Evolutionary conservation across 2,888 invertebrate genomes (phyloP), one percentile per base, ranked within the genome.

Genomic region (Acrocera orbiculus): DNA sequence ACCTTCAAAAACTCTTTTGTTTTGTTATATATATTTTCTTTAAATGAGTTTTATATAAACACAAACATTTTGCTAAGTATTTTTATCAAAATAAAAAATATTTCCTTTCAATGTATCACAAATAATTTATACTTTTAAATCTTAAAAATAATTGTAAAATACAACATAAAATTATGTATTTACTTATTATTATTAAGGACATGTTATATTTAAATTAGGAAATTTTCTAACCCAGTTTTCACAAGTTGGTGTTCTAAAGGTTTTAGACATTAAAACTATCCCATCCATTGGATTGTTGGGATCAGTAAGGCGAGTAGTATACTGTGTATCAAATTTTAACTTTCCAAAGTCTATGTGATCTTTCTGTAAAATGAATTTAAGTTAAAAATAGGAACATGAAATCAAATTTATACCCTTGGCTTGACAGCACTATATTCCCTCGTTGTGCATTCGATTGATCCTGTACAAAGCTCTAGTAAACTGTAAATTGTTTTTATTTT

Each of bases 381-480:
- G 25, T 7, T 16, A 13, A 7, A 6, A 13, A 32, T 17, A 26
- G 14, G 13, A 16, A 19, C 17, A 14, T 32, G 10, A 29, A 29
- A 19, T 22, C n/a, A 19, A 6, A 6, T 24, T 19, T 22, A 5
- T 26, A 57, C 58, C 47, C 55, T 55, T 29, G 54, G 52, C 36
- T 56, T 53, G 37, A 58, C 52, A 4, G 57, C 58, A 33, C 49
- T 54, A 38, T 55, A 58, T 44, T 56, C 54, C 20, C 51, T 51
- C 37, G 55, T 53, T 35, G 54, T 55, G 40, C 58, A 58, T 32
- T 54, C 55, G 14, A 27, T 24, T 24, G 47, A 49, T 41, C 51
- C 53, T 27, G 53, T 50, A 45, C 58, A 58, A 30, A 58, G 49
- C 49, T 57, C 58, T 36, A 55, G 51, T 41, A 58, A 48, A 41